Base-by-base conservation (phyloP, 2,797 vertebrate genomes). In the Karalla daura region DNA sequence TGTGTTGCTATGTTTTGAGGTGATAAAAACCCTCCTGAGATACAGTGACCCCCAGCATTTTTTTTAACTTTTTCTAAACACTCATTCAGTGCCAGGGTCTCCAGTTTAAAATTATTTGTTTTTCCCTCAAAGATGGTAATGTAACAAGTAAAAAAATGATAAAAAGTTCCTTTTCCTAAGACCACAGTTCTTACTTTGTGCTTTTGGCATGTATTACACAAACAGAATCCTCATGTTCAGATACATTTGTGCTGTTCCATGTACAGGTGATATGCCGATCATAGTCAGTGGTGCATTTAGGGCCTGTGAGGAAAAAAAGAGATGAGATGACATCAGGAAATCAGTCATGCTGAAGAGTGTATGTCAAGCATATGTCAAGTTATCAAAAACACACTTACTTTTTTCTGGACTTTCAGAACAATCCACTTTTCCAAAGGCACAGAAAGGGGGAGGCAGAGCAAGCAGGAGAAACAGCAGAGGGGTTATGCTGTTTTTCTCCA, bases 251-350 rank as follows among this genome's bases (percentile, higher is more conserved):
- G 43, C 35, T 45, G 44, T 68, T 66, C 86, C 84, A 88, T 33
- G 18, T 7, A 33, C 88, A 89, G 1, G 30, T 68, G 43, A 87
- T 76, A 33, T 0, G 40, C 0, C 0, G 1, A 7, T 33, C 30
- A 46, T 3, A 82, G 72, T 89, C 83, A 14, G 1, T 83, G 50
- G 25, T 0, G 47, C 88, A 89, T 21, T 5, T 21, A n/a, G 88
- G 65, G 49, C 44, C 79, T 84, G 43, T 28, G 20, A 14, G 17
- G 20, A 11, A 14, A 8, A 27, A 40, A 0, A 3, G 11, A 24
- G n/a, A 27, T 5, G 1, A n/a, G 25, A 27, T 15, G 15, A 27
- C 9, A 27, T 44, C n/a, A n/a, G 10, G 15, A 30, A 13, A 0
- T 3, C 18, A 51, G 23, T 10, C 6, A 17, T 13, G 36, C 15